Evolutionary conservation across 2,797 vertebrate genomes (phyloP).

Genomic region (Diplodus sargus): DNA sequence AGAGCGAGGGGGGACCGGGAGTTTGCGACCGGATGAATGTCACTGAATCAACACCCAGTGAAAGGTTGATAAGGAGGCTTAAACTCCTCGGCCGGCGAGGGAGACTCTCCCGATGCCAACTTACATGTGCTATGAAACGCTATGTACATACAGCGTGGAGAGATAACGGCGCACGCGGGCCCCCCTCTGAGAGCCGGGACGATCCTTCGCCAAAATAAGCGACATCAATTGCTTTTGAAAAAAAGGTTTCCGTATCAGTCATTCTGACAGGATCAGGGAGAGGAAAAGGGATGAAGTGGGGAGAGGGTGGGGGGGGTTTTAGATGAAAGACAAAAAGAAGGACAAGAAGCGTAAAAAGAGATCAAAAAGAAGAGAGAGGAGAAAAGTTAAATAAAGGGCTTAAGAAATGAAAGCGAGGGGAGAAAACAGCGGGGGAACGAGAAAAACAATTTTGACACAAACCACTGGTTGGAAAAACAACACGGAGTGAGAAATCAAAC

Average conservation of each 20-base stretch:
- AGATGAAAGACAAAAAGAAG: slow-evolving; percentile 39
- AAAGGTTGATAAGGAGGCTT: slow-evolving; percentile 62
- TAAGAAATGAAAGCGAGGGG: slow-evolving; percentile 31
- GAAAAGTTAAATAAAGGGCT: slow-evolving; percentile 27
- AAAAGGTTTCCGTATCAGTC: slow-evolving; percentile 58
- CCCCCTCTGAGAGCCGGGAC: slow-evolving; percentile 17
- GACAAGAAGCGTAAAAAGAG: slow-evolving; percentile 43
- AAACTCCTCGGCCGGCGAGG: slow-evolving; percentile 25
- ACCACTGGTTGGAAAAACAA: slow-evolving; percentile 53
- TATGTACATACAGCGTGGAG: slow-evolving; percentile 6
- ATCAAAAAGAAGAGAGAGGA: slow-evolving; percentile 32
- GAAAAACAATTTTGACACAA: slow-evolving; percentile 39
- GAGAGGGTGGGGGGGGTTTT: background rate
- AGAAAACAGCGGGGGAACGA: background rate
- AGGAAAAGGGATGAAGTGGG: background rate
- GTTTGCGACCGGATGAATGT: slow-evolving; percentile 64
- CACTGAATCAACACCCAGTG: slow-evolving; percentile 53
- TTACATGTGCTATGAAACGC: slow-evolving; percentile 35
- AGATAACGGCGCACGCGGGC: slow-evolving; percentile 25
- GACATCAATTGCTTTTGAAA: slow-evolving; percentile 27
- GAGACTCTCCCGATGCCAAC: slow-evolving; percentile 49
- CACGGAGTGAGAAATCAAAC: slow-evolving; percentile 52
- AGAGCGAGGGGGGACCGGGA: slow-evolving; percentile 11
- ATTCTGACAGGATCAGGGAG: slow-evolving; percentile 51
- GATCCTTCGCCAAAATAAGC: slow-evolving; percentile 30